phyloP scores from a whole-genome alignment of 2,888 invertebrate genomes.

The Agriopis aurantiaria region DNA sequence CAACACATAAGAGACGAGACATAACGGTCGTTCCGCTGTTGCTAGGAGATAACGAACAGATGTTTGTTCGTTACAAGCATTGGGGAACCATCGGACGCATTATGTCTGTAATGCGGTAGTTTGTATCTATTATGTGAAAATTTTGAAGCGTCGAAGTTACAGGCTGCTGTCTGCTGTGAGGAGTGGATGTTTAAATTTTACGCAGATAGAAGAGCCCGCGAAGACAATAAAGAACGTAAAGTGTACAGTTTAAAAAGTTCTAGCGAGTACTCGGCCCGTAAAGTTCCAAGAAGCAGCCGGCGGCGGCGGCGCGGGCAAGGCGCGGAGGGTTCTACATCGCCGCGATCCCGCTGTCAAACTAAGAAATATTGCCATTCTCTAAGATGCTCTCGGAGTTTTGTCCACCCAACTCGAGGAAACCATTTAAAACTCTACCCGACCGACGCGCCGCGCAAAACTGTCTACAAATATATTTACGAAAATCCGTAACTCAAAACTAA shows the following conservation, averaged over 20 bases:
- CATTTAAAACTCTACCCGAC: slow-evolving; percentile 53
- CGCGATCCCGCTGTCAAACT: slow-evolving; percentile 75
- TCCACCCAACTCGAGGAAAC: slow-evolving; percentile 59
- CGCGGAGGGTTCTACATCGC: slow-evolving; percentile 56
- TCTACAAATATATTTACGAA: slow-evolving; percentile 38
- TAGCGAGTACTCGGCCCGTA: slow-evolving; percentile 70
- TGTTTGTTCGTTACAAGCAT: slow-evolving; percentile 66
- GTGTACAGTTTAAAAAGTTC: slow-evolving; percentile 82
- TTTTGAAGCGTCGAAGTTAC: slow-evolving; percentile 62
- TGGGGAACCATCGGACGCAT: slow-evolving; percentile 53
- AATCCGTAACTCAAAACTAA: slow-evolving; percentile 27
- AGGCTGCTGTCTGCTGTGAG: slow-evolving; percentile 63
- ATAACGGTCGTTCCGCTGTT: slow-evolving; percentile 75
- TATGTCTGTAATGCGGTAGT: slow-evolving; percentile 46
- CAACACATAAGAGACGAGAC: slow-evolving; percentile 69
- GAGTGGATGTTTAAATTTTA: slow-evolving; percentile 73
- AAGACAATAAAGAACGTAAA: slow-evolving; percentile 83
- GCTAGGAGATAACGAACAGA: slow-evolving; percentile 71
- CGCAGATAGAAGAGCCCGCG: slow-evolving; percentile 67
- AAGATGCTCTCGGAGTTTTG: slow-evolving; percentile 58
- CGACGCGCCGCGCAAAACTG: slow-evolving; percentile 31
- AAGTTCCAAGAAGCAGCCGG: slow-evolving; percentile 77
- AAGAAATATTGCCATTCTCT: slow-evolving; percentile 76
- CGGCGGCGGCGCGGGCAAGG: slow-evolving; percentile 55
- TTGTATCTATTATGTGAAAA: slow-evolving; percentile 51